A percentile compares a stretch with the other conserved stretches of the same genome.
Conservation (phyloP, 1,140 invertebrate genomes). For the Rhynchophorus ferrugineus region DNA sequence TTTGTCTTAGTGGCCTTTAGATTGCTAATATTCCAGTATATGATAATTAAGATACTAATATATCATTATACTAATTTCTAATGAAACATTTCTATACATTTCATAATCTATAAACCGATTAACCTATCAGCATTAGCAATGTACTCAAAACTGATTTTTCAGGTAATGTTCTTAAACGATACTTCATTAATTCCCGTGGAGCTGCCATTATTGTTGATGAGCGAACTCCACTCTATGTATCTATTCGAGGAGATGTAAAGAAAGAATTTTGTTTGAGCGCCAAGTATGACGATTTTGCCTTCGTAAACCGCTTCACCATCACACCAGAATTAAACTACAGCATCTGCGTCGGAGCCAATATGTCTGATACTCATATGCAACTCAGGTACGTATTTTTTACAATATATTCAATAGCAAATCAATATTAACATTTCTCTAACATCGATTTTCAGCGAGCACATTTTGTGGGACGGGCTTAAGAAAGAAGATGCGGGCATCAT, state of each 20-base stretch:
- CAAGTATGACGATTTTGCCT: slow-evolving; percentile 68
- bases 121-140: not conserved
- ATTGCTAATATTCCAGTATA: too few species aligned
- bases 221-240: slow-evolving; percentile 68
- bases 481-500: slow-evolving; percentile 64
- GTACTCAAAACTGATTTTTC: not conserved
- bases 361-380: slow-evolving; percentile 66
- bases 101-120: too few species aligned
- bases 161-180: slow-evolving; percentile 64
- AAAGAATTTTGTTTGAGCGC: slow-evolving; percentile 67
- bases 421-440: not conserved
- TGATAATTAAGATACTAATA: too few species aligned
- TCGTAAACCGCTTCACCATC: slow-evolving; percentile 56
- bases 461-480: slow-evolving; percentile 72
- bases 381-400: slow-evolving; percentile 38
- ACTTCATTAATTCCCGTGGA: slow-evolving; percentile 78
- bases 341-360: slow-evolving; percentile 66
- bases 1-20: too few species aligned
- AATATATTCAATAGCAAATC: not conserved
- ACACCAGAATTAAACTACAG: slow-evolving; percentile 72
- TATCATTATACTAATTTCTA: too few species aligned
- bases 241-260: slow-evolving; percentile 53
- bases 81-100: too few species aligned
- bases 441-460: slow-evolving; percentile 53
- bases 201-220: slow-evolving; percentile 70